phyloP scores from a whole-genome alignment of 2,888 invertebrate genomes.

The Drosophila nr. fundita region DNA sequence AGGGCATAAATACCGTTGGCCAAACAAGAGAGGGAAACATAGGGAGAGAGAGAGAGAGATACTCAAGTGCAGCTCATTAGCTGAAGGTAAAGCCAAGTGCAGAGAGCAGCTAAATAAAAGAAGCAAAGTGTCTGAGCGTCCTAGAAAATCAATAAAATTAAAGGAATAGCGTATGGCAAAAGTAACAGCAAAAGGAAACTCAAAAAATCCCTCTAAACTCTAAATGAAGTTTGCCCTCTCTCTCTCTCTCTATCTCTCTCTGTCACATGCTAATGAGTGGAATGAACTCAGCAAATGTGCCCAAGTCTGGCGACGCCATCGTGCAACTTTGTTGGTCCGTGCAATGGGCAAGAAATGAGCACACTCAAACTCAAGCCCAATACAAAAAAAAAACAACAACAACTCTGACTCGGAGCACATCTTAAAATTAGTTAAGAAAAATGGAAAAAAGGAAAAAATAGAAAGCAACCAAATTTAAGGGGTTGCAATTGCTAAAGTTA shows the following conservation, averaged over 20 bases:
- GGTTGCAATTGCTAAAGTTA: slow-evolving; percentile 49
- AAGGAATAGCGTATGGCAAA: slow-evolving; percentile 52
- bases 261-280: slow-evolving; percentile 73
- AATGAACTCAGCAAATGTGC: slow-evolving; percentile 69
- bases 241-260: not conserved
- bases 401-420: slow-evolving; percentile 33
- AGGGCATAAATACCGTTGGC: slow-evolving; percentile 38
- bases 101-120: slow-evolving; percentile 39
- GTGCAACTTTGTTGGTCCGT: slow-evolving; percentile 27
- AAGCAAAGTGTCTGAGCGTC: slow-evolving; percentile 42
- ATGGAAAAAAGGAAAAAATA: not conserved
- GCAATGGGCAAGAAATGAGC: slow-evolving; percentile 25
- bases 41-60: slow-evolving; percentile 10
- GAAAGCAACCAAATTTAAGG: slow-evolving; percentile 19
- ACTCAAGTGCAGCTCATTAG: slow-evolving; percentile 74
- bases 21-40: slow-evolving; percentile 35
- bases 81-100: slow-evolving; percentile 27
- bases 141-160: slow-evolving; percentile 77
- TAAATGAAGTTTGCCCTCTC: slow-evolving; percentile 8
- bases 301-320: slow-evolving; percentile 48
- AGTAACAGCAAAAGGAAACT: not conserved
- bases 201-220: slow-evolving; percentile 23
- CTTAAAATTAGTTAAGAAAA: slow-evolving; percentile 54
- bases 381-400: not conserved
- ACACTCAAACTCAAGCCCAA: slow-evolving; percentile 9